phyloP scores from a whole-genome alignment of 1,140 invertebrate species.

The Drosophila arawakana region DNA sequence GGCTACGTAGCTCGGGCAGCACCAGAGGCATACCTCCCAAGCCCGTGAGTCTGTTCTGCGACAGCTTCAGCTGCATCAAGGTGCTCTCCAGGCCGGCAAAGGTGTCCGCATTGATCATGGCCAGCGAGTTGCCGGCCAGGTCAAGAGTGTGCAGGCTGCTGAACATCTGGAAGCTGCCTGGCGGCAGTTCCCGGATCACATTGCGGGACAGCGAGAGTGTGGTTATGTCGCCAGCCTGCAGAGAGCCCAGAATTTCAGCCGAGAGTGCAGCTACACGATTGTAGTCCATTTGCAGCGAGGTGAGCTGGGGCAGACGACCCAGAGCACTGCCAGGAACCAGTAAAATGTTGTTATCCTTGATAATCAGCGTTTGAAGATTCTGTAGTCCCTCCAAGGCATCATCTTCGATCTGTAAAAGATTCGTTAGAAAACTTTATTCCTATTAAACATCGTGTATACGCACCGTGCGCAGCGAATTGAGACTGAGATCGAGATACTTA shows the following conservation, averaged over 20 bases:
- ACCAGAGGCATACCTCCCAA: slow-evolving; percentile 88
- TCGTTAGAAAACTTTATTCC: neutral
- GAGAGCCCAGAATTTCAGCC: slow-evolving; percentile 89
- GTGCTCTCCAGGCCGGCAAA: slow-evolving; percentile 91
- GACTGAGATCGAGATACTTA: slow-evolving; percentile 91
- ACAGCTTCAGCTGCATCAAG: slow-evolving; percentile 89
- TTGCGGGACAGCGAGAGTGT: slow-evolving; percentile 90
- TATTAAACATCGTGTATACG: slow-evolving; percentile 44
- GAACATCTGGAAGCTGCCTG: slow-evolving; percentile 91
- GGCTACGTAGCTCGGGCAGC: slow-evolving; percentile 87
- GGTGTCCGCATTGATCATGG: slow-evolving; percentile 89
- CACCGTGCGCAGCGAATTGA: slow-evolving; percentile 94
- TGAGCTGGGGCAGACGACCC: slow-evolving; percentile 89
- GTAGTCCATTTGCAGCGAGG: slow-evolving; percentile 91
- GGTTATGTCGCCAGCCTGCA: slow-evolving; percentile 84
- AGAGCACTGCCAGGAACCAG: slow-evolving; percentile 92
- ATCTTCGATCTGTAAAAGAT: slow-evolving; percentile 90
- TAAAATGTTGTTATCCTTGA: slow-evolving; percentile 95
- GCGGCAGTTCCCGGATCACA: slow-evolving; percentile 93
- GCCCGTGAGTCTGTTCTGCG: slow-evolving; percentile 90
- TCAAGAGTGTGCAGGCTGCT: slow-evolving; percentile 90
- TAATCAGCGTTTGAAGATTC: slow-evolving; percentile 90
- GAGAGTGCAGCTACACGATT: slow-evolving; percentile 95
- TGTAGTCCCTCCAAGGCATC: slow-evolving; percentile 92
- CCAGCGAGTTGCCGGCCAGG: slow-evolving; percentile 91